Evolutionary conservation across 2,113 vertebrate genomes (phyloP).

Genomic region (Stictonetta naevosa): DNA sequence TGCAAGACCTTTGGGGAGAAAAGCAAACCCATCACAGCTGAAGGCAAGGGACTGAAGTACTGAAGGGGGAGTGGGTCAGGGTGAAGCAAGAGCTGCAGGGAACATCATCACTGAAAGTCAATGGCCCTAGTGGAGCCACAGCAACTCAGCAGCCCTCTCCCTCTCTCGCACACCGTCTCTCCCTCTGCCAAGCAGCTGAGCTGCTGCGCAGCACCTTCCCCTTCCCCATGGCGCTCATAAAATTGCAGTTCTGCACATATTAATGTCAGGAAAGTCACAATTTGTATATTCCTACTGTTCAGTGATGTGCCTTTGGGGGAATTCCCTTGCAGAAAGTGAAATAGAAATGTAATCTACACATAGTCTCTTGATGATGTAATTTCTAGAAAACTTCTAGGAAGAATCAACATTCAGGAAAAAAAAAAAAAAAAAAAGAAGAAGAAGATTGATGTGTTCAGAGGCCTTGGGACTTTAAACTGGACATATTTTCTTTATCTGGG

Average conservation of each 20-base stretch:
- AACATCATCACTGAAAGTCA: background rate
- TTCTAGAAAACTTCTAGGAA: background rate
- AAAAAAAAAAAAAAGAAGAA: background rate
- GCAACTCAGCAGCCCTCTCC: background rate
- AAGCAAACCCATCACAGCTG: background rate
- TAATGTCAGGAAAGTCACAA: background rate
- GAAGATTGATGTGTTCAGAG: background rate
- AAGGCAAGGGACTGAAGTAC: background rate
- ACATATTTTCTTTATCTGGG: background rate
- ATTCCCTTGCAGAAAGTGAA: background rate
- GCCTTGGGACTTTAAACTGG: background rate
- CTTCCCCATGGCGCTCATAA: background rate
- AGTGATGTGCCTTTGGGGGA: accelerated
- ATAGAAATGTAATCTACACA: background rate
- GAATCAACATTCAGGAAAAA: background rate
- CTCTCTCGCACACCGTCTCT: background rate
- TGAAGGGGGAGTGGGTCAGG: accelerated
- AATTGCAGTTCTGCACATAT: background rate
- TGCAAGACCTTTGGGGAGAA: background rate
- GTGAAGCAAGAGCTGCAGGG: background rate
- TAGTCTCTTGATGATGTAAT: background rate
- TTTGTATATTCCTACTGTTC: background rate
- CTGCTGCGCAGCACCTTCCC: background rate
- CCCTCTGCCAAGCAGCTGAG: background rate
- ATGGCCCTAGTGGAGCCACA: background rate